Evolutionary conservation across 1,140 invertebrate genomes (phyloP).

Genomic region (Drosophila triauraria): DNA sequence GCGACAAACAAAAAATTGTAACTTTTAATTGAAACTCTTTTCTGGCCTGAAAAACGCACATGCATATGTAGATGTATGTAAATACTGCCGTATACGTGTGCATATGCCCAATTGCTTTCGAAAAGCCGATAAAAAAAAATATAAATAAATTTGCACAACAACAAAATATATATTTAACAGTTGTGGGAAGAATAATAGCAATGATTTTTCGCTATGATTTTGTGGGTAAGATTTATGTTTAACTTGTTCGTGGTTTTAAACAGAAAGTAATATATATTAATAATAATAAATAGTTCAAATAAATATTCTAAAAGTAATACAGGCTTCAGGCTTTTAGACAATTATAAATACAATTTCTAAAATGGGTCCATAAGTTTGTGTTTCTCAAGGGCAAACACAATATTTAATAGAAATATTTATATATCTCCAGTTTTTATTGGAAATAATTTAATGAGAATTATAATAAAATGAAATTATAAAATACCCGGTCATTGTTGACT

Average conservation of each 20-base stretch:
- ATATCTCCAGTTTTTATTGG: too few species aligned
- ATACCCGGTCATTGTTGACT: too few species aligned
- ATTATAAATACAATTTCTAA: too few species aligned
- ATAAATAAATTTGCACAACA: constrained; percentile 32
- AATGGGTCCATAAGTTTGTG: too few species aligned
- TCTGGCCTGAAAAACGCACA: constrained; percentile 5
- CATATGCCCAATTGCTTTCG: constrained; percentile 64
- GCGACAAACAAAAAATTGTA: constrained; percentile 31
- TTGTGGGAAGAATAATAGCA: neutral
- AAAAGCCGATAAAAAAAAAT: constrained; percentile 57
- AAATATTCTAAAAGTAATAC: too few species aligned
- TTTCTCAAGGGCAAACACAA: too few species aligned
- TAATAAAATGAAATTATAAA: neutral
- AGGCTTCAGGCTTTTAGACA: too few species aligned
- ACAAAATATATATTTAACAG: constrained; percentile 7
- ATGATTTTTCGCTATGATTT: too few species aligned
- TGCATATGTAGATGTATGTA: constrained; percentile 18
- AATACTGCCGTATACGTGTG: constrained; percentile 3
- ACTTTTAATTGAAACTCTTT: constrained; percentile 72
- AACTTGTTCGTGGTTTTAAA: neutral
- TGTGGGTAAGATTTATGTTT: neutral
- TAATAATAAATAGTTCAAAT: too few species aligned
- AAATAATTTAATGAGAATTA: too few species aligned
- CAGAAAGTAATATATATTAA: neutral
- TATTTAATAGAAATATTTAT: too few species aligned